Evolutionary conservation across 2,113 vertebrate species (phyloP).

Genomic region (Lonchura striata): DNA sequence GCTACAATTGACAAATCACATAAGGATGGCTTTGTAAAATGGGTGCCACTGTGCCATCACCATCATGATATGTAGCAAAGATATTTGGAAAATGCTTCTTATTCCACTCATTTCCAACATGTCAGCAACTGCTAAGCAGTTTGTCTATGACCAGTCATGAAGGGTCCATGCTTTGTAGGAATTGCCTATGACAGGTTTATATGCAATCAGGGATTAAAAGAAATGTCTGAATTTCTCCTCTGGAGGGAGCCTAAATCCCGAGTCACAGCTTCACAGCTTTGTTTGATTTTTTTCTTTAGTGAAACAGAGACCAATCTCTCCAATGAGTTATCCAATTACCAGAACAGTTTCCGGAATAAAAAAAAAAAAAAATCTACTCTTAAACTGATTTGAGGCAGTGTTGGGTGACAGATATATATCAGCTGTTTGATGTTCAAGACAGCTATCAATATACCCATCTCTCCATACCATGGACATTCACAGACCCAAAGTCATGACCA

Average conservation of each 20-base stretch:
- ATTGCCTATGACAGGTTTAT: background rate
- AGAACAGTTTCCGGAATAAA: background rate
- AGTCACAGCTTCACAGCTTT: background rate
- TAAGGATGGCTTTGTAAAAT: background rate
- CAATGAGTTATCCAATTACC: background rate
- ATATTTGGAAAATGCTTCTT: background rate
- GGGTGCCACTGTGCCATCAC: background rate
- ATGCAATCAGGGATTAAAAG: background rate
- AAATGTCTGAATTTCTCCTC: slow-evolving; percentile 38
- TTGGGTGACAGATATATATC: background rate
- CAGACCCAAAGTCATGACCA: background rate
- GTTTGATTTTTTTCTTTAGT: background rate
- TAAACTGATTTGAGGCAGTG: background rate
- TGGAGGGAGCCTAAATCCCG: slow-evolving; percentile 47
- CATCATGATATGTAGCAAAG: background rate
- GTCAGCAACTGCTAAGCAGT: background rate
- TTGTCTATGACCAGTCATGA: background rate
- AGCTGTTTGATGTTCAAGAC: background rate
- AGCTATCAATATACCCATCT: background rate
- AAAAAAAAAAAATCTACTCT: background rate
- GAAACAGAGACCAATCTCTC: background rate
- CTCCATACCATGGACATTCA: background rate
- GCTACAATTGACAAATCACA: background rate
- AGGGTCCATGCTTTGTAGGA: background rate
- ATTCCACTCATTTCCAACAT: background rate